These are phyloP conservation scores for Heliothis virescens DNA, from an alignment of 1,140 invertebrate genomes.

Conservation along the genomic window DNA sequence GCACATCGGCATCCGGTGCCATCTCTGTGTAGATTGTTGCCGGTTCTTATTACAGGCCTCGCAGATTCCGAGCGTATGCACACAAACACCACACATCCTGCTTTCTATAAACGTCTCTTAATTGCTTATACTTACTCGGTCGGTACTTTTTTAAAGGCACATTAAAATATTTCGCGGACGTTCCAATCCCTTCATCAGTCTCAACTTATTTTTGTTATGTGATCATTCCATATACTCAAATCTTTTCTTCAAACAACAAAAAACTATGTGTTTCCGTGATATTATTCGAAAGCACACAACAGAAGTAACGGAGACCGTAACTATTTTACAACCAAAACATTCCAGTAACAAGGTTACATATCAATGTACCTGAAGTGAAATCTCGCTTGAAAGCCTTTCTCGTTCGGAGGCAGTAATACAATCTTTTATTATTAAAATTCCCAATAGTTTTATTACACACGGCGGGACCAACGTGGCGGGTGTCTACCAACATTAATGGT, in stretches of 20 bases:
- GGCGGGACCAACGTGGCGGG: slow-evolving; percentile 25
- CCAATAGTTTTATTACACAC: slow-evolving; percentile 47
- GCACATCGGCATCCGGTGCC: slow-evolving; percentile 60
- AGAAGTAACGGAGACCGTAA: background rate
- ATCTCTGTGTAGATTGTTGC: slow-evolving; percentile 43
- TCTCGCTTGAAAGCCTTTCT: slow-evolving; percentile 38
- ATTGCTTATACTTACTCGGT: slow-evolving; percentile 24
- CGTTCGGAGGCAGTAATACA: slow-evolving; percentile 19
- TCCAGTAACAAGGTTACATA: slow-evolving; percentile 17
- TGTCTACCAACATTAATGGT: slow-evolving; percentile 47
- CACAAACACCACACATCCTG: slow-evolving; percentile 39
- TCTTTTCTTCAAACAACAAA: background rate
- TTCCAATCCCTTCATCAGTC: background rate
- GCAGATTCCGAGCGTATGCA: slow-evolving; percentile 46
- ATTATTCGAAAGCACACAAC: background rate
- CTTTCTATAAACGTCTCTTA: slow-evolving; percentile 39
- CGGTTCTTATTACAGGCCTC: slow-evolving; percentile 49
- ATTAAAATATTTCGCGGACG: slow-evolving; percentile 7
- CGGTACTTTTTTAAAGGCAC: background rate
- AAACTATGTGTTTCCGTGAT: background rate
- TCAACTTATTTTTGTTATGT: background rate
- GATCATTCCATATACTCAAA: background rate
- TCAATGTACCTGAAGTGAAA: slow-evolving; percentile 30
- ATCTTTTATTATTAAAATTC: slow-evolving; percentile 48
- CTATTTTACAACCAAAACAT: slow-evolving; percentile 35